Conservation (phyloP, 2,888 invertebrate species). For the Zygothrica quintamaculata region DNA sequence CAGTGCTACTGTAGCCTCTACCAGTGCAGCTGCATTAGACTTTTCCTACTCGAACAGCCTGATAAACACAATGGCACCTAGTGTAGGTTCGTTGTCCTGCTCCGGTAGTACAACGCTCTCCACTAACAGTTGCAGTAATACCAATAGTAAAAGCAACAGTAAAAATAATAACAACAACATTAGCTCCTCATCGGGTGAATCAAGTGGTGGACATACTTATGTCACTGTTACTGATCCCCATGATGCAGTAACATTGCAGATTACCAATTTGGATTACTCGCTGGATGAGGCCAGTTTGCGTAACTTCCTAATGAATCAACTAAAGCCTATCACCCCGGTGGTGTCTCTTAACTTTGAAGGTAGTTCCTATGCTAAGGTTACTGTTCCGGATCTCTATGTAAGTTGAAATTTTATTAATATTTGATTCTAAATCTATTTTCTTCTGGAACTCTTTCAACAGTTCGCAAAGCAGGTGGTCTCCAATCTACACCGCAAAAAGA, state of each 20-base stretch:
- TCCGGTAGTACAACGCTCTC: conserved; percentile 20
- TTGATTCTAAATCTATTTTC: neutral
- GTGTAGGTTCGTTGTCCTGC: conserved; percentile 6
- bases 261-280: conserved; percentile 84
- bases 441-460: conserved; percentile 34
- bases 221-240: conserved; percentile 60
- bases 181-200: neutral
- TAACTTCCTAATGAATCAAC: conserved; percentile 82
- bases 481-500: conserved; percentile 91
- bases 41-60: conserved; percentile 25
- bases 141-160: conserved; percentile 23
- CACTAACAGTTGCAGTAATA: neutral
- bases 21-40: conserved; percentile 12
- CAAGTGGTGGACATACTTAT: conserved; percentile 27
- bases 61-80: conserved; percentile 40
- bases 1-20: conserved; percentile 11
- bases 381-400: conserved; percentile 84
- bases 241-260: conserved; percentile 83
- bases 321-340: conserved; percentile 84
- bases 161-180: neutral
- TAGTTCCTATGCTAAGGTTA: conserved; percentile 83
- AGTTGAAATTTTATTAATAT: conserved; percentile 39
- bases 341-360: conserved; percentile 83
- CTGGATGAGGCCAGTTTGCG: conserved; percentile 83
- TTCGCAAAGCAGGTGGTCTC: conserved; percentile 90